Evolutionary conservation across 2,113 vertebrate genomes (phyloP).

Genomic region (Mormyrus lacerda): DNA sequence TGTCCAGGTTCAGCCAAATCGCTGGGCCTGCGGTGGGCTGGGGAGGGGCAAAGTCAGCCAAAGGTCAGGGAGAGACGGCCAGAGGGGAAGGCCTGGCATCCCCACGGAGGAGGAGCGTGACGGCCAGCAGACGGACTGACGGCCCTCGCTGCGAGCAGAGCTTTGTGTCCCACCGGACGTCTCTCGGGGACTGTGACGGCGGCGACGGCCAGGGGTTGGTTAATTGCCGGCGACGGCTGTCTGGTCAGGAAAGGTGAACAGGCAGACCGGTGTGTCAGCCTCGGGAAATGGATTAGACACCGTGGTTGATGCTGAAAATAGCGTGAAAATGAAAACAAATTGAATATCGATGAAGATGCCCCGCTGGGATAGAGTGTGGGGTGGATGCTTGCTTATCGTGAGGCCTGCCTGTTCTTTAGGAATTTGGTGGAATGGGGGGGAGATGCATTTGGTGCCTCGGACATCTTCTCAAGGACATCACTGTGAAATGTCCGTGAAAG

Average conservation of each 20-base stretch:
- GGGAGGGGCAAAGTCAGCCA: background rate
- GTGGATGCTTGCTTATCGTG: background rate
- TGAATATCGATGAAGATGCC: background rate
- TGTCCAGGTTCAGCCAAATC: background rate
- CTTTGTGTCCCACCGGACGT: background rate
- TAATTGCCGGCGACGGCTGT: background rate
- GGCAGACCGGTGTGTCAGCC: background rate
- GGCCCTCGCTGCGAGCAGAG: background rate
- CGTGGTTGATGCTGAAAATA: background rate
- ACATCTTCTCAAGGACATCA: background rate
- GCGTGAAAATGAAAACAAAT: background rate
- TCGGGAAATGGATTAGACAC: background rate
- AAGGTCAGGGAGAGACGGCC: background rate
- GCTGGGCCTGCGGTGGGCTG: background rate
- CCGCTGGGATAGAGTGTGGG: background rate
- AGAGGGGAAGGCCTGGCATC: background rate
- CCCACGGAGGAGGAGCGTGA: background rate
- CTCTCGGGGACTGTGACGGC: background rate
- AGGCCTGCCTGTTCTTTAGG: background rate
- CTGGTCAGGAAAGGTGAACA: background rate
- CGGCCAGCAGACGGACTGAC: background rate
- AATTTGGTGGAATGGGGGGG: background rate
- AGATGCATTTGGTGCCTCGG: background rate
- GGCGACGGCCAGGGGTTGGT: background rate
- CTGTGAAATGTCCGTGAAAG: background rate